These are phyloP conservation scores for Camarhynchus parvulus DNA, from an alignment of 2,113 vertebrate species.

Conservation along the genomic window DNA sequence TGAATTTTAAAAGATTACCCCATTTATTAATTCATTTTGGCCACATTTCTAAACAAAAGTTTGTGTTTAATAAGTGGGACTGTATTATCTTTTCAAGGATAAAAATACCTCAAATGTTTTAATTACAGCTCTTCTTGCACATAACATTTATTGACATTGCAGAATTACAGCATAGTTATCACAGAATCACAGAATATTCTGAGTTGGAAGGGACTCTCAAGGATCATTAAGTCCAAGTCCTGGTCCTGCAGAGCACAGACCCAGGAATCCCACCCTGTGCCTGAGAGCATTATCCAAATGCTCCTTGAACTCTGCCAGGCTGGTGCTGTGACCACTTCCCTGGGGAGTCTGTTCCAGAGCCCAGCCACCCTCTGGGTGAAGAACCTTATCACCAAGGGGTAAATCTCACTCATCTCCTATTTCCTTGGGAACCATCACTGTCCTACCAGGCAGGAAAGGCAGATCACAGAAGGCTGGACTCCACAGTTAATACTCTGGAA, in stretches of 20 bases:
- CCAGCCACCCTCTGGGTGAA: rapidly evolving
- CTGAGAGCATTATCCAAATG: neutral
- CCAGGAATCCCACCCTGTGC: neutral
- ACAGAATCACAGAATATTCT: neutral
- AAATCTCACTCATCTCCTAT: neutral
- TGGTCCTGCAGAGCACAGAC: neutral
- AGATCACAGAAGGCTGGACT: neutral
- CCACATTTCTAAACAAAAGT: neutral
- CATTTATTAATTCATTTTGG: neutral
- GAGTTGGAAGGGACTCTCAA: neutral
- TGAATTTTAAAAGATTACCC: neutral
- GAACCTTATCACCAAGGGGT: neutral
- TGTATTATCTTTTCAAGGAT: neutral
- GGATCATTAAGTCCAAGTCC: neutral
- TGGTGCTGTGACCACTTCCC: neutral
- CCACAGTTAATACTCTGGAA: neutral
- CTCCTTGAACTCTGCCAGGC: neutral
- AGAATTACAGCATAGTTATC: neutral
- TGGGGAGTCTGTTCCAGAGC: neutral
- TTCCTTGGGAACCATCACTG: neutral
- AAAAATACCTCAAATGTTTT: neutral
- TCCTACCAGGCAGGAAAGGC: neutral
- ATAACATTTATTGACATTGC: neutral
- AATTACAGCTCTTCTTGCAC: neutral
- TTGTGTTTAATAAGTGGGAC: neutral